phyloP scores from a whole-genome alignment of 2,888 invertebrate species.

The Palloptera scutellata region DNA sequence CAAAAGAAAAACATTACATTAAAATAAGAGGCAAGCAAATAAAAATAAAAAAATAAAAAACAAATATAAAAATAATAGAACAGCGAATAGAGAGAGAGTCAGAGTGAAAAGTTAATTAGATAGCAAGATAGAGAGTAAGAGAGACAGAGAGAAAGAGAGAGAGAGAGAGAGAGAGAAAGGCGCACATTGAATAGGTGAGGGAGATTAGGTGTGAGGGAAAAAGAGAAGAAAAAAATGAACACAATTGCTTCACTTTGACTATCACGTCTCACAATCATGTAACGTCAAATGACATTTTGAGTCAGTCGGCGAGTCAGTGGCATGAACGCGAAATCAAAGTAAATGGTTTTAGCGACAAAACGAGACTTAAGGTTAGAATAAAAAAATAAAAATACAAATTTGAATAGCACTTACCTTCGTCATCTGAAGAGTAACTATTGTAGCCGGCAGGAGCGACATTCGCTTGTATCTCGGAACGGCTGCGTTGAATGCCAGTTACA shows the following conservation, averaged over 20 bases:
- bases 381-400: slow-evolving; percentile 3
- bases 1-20: slow-evolving; percentile 5
- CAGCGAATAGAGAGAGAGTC: slow-evolving; percentile 21
- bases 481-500: slow-evolving; percentile 60
- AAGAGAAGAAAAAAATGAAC: slow-evolving; percentile 17
- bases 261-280: slow-evolving; percentile 18
- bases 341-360: background rate
- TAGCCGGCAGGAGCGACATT: slow-evolving; percentile 67
- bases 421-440: slow-evolving; percentile 88
- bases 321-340: slow-evolving; percentile 31
- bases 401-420: slow-evolving; percentile 78
- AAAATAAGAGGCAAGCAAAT: slow-evolving; percentile 21
- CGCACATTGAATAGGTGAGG: slow-evolving; percentile 10
- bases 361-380: background rate
- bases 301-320: slow-evolving; percentile 38
- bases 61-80: slow-evolving; percentile 24
- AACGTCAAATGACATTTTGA: slow-evolving; percentile 13
- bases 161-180: slow-evolving; percentile 12
- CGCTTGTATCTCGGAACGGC: slow-evolving; percentile 65
- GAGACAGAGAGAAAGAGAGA: no score
- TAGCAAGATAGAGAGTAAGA: slow-evolving; percentile 8
- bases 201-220: slow-evolving; percentile 13
- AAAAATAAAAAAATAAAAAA: slow-evolving; percentile 27
- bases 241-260: slow-evolving; percentile 7
- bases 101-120: slow-evolving; percentile 24